Evolutionary conservation across 2,797 vertebrate species (phyloP), one percentile per base, ranked within the genome.

Genomic region (Sebastolobus altivelis): DNA sequence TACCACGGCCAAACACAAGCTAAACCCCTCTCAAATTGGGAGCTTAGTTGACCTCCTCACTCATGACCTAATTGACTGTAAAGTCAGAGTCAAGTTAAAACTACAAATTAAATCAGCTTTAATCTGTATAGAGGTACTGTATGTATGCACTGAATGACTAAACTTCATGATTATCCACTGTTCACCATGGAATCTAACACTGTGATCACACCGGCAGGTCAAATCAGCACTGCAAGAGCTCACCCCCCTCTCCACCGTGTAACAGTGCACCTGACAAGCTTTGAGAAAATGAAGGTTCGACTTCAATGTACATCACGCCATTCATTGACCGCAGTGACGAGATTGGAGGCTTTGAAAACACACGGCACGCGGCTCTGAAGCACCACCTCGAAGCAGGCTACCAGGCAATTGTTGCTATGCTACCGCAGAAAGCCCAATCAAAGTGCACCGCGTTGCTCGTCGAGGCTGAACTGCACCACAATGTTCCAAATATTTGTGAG

Each of bases 381-480:
- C 87, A 84, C 83, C 83, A 88, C 88, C 88, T 92, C 84, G 63
- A 83, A 91, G 83, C 87, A 78, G 89, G 88, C 87, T 87, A 87
- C 92, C 87, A 87, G 86, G 92, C 91, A 92, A 92, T 92, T 89
- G 92, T 94, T 94, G 94, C 93, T 94, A 94, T 79, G 93, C 85
- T 92, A 93, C 91, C 46, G 9, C 29, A 85, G 85, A 79, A 93
- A 91, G 84, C 80, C 83, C 81, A 89, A 81, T 92, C 88, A 93
- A 91, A 93, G 91, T 82, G 88, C 85, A 83, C 84, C 37, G 83
- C 77, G 86, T 88, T 81, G 87, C 90, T 91, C 38, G 65, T 84
- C 80, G 88, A 91, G 88, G 79, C 79, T 91, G 89, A 93, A 84
- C 88, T 87, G 88, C 89, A 82, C 80, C 82, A 83, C 85, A 76